phyloP scores from a whole-genome alignment of 2,888 invertebrate species.

The Schizaphis graminum region DNA sequence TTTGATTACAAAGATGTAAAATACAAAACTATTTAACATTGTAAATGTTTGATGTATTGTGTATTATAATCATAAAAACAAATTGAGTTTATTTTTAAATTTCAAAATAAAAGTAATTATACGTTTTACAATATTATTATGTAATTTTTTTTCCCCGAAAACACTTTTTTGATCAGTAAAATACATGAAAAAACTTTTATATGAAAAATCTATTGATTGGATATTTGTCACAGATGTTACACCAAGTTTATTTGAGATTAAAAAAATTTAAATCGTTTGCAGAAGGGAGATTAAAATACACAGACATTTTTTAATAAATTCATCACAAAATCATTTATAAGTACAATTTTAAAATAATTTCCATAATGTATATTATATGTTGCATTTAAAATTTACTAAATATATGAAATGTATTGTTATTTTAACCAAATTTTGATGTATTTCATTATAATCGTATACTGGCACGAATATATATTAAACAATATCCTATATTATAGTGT shows the following conservation, averaged over 20 bases:
- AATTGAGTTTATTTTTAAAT: not conserved
- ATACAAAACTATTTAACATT: not conserved
- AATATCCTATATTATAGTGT: not conserved
- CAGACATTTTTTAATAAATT: not conserved
- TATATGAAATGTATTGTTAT: not conserved
- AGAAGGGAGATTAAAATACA: not conserved
- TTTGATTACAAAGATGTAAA: not conserved
- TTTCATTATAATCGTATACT: not conserved
- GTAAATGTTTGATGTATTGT: too few relatives aligned
- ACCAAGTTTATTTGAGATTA: not conserved
- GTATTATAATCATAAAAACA: too few relatives aligned
- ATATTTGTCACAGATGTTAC: not conserved
- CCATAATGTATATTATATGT: not conserved
- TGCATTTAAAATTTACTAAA: not conserved
- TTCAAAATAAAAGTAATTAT: not conserved
- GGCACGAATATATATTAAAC: not conserved
- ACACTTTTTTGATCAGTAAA: not conserved
- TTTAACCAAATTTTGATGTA: not conserved
- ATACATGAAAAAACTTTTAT: not conserved
- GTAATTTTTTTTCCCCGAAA: not conserved
- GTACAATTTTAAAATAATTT: not conserved
- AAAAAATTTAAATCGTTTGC: not conserved
- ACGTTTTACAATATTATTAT: not conserved
- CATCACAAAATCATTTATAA: not conserved
- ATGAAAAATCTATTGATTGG: not conserved